phyloP scores from a whole-genome alignment of 2,797 vertebrate genomes.

The Tinamus major region DNA sequence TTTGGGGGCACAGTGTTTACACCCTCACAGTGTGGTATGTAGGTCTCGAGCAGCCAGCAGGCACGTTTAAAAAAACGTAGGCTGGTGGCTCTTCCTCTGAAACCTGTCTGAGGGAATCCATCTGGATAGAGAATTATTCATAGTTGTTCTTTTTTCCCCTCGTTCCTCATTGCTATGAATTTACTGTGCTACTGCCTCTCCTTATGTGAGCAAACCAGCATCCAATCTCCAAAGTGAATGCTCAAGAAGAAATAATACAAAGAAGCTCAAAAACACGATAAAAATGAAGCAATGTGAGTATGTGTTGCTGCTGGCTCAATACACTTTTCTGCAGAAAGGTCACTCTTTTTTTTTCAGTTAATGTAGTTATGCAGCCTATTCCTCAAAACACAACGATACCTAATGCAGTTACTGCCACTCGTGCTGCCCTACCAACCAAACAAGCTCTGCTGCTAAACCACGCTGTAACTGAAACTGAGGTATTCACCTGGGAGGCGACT shows the following conservation, averaged over 20 bases:
- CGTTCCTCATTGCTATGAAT: not conserved
- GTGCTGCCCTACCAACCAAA: not conserved
- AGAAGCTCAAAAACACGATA: not conserved
- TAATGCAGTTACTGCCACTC: not conserved
- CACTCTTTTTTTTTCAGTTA: not conserved
- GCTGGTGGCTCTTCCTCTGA: not conserved
- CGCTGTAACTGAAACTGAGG: not conserved
- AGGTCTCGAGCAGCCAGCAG: not conserved
- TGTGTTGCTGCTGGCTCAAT: not conserved
- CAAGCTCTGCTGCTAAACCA: not conserved
- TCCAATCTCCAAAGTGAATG: not conserved
- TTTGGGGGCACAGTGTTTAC: not conserved
- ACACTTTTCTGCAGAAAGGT: not conserved
- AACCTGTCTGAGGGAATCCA: not conserved
- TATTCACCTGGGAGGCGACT: not conserved
- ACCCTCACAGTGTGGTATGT: not conserved
- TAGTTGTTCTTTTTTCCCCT: not conserved
- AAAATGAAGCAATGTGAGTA: fast-evolving
- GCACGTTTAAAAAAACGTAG: not conserved
- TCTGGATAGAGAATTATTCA: not conserved
- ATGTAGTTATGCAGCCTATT: not conserved
- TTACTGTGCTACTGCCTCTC: not conserved
- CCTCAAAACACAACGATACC: not conserved
- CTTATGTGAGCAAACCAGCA: not conserved
- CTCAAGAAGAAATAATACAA: not conserved